Conservation (phyloP, 2,797 vertebrate genomes). For the Chiloscyllium punctatum region DNA sequence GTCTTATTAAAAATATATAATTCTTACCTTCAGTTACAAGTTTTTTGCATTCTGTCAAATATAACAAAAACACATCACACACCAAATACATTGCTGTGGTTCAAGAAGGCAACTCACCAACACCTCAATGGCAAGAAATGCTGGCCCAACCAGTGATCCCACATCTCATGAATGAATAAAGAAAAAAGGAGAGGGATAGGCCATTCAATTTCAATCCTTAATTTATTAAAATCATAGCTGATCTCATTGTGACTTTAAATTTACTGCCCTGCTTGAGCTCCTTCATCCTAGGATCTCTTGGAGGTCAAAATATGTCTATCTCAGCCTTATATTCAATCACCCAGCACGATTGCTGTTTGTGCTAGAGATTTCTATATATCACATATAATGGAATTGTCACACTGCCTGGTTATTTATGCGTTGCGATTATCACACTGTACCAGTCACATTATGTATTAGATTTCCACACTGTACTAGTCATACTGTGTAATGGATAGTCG, state of each 20-base stretch:
- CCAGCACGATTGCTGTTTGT: neutral
- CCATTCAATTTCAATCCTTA: too few species aligned
- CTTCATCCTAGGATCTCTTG: neutral
- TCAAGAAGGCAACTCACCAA: too few species aligned
- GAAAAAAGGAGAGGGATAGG: neutral
- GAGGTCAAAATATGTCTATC: neutral
- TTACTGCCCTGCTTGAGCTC: neutral
- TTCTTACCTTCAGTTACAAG: neutral
- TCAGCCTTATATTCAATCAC: neutral
- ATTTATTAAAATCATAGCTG: neutral
- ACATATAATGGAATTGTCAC: neutral
- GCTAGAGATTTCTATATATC: neutral
- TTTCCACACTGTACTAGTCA: neutral
- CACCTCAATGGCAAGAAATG: too few species aligned
- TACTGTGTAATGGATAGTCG: neutral
- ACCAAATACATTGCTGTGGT: too few species aligned
- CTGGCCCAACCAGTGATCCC: too few species aligned
- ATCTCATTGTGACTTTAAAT: neutral
- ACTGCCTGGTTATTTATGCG: neutral
- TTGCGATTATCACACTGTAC: neutral
- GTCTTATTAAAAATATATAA: neutral
- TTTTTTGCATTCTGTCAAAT: neutral
- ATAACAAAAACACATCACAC: neutral
- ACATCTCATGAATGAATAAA: neutral
- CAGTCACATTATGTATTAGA: neutral